A percentile compares a stretch with the other conserved stretches of the same genome.
These are phyloP conservation scores for Cebus imitator DNA, from an alignment of 2,113 vertebrate species.

Conservation along the genomic window DNA sequence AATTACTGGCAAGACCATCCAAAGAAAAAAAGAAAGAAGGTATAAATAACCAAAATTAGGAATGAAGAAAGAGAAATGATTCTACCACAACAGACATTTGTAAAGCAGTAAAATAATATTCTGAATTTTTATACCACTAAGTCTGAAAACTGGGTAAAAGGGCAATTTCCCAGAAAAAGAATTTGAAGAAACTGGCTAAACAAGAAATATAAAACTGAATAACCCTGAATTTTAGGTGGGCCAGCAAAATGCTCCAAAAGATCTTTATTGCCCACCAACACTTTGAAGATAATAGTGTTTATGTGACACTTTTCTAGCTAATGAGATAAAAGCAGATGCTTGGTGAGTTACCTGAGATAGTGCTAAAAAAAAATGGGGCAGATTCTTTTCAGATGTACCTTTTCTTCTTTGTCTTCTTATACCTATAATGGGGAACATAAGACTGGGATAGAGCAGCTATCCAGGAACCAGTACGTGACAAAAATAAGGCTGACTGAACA, in stretches of 20 bases:
- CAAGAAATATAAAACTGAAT: neutral
- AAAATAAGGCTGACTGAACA: neutral
- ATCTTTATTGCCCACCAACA: neutral
- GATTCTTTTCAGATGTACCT: neutral
- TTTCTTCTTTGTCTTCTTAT: neutral
- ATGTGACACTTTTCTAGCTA: neutral
- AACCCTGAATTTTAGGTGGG: neutral
- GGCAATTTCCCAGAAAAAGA: neutral
- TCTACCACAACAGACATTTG: neutral
- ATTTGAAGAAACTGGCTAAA: neutral
- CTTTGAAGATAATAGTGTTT: neutral
- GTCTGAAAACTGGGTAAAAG: neutral
- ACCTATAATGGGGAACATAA: neutral
- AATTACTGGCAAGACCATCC: neutral
- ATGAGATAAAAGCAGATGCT: neutral
- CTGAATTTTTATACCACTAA: neutral
- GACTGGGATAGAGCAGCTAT: neutral
- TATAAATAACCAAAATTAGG: neutral
- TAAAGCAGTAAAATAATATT: neutral
- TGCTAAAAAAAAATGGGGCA: neutral
- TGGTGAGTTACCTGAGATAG: neutral
- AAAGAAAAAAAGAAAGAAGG: neutral
- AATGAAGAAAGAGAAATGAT: neutral
- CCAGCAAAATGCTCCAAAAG: neutral
- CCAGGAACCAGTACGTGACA: neutral